Conservation (phyloP, 2,113 vertebrate genomes). For the Sylvilagus bachmani region DNA sequence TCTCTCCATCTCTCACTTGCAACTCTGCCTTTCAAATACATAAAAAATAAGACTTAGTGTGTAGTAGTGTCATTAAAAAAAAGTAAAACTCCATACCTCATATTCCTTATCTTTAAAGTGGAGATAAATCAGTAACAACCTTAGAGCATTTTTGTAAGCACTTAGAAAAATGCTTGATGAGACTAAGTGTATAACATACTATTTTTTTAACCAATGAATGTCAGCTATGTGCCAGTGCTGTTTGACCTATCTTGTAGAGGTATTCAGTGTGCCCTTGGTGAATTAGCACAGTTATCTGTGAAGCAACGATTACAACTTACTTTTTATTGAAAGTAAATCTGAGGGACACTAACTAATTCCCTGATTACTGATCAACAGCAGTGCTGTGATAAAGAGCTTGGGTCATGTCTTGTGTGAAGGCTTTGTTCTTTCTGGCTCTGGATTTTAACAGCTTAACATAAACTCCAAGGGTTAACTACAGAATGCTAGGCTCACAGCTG, state of each 20-base stretch:
- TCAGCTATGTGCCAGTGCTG: background rate
- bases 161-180: background rate
- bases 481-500: conserved; percentile 12
- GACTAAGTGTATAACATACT: background rate
- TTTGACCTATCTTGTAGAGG: background rate
- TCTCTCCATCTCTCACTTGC: no score
- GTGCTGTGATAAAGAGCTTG: background rate
- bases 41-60: no score
- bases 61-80: no score
- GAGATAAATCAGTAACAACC: conserved; percentile 1
- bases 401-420: background rate
- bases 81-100: background rate
- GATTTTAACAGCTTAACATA: background rate
- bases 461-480: background rate
- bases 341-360: background rate
- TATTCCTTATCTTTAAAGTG: background rate
- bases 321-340: background rate
- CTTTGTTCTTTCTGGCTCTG: conserved; percentile 1
- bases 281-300: background rate
- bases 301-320: background rate
- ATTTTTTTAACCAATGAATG: conserved; percentile 5
- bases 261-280: background rate
- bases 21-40: no score
- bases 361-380: background rate
- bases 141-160: background rate